Evolutionary conservation across 2,888 invertebrate species (phyloP).

Genomic region (Drosophila cyrtoloma): DNA sequence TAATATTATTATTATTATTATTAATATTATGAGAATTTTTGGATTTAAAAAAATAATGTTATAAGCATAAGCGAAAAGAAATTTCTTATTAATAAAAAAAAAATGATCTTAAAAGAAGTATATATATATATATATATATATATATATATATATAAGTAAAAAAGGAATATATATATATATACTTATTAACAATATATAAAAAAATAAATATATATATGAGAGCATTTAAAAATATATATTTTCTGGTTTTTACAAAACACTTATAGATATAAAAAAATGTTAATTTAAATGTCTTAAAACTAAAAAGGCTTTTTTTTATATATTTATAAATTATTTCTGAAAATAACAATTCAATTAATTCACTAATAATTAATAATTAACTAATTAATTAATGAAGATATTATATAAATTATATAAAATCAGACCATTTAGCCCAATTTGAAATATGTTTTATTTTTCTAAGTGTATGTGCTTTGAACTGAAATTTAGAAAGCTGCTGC

Average conservation of each 20-base stretch:
- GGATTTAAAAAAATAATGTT: no score
- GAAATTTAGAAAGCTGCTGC: background rate
- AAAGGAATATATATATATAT: no score
- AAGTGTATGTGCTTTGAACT: background rate
- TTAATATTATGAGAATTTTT: no score
- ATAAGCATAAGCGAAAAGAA: background rate
- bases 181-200: background rate
- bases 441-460: background rate
- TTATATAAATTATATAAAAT: background rate
- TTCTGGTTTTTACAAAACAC: background rate
- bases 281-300: background rate
- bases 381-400: no score
- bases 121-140: no score
- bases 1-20: no score
- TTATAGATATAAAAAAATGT: background rate
- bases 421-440: background rate
- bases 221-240: background rate
- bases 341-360: background rate
- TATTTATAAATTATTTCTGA: background rate
- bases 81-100: background rate
- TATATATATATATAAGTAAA: no score
- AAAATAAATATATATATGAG: background rate
- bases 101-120: background rate
- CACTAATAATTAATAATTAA: no score
- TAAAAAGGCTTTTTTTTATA: background rate